Evolutionary conservation across 1,140 invertebrate genomes (phyloP), one percentile per base, ranked within the genome.

Genomic region (Trichonephila inaurata): DNA sequence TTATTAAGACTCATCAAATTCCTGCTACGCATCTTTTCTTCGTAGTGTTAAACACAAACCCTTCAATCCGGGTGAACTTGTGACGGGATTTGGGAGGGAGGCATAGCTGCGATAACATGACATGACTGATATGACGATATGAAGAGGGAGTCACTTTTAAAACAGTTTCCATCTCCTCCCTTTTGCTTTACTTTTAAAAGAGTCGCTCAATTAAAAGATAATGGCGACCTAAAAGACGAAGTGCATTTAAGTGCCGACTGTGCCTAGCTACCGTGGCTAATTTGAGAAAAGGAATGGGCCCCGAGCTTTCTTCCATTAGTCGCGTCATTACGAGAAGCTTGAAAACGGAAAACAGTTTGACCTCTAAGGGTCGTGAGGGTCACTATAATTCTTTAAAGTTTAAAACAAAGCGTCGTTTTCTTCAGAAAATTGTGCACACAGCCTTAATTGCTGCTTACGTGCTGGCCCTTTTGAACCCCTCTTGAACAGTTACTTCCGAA

Each of bases 191-290:
- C 85, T 88, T 93, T 88, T 61, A 40, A 62, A 88, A 93, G 69
- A 88, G 85, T 58, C 69, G 62, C 92, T 93, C 92, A 93, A 93
- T 93, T 93, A 93, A 93, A 93, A 93, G 92, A 93, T 88, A 88
- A 93, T 93, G 92, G 92, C 33, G 91, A 87, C 82, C 83, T 85
- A 92, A 92, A 92, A 92, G 91, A 92, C 90, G 81, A 92, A 92
- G 90, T 92, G 62, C 83, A 83, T 92, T 86, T 93, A 88, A 93
- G 92, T 93, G 92, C 51, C 51, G 51, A 88, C 64, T 58, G 83
- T 88, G 85, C 58, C 60, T 89, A 44, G 44, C 62, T 64, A 93
- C 51, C 92, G 92, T 93, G 72, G 83, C 85, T 93, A 93, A 93
- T 93, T 88, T 89, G 92, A 58, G 92, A 93, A 93, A 92, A 92